Conservation (phyloP, 2,888 invertebrate genomes). For the Pycnomerus fuliginosus region DNA sequence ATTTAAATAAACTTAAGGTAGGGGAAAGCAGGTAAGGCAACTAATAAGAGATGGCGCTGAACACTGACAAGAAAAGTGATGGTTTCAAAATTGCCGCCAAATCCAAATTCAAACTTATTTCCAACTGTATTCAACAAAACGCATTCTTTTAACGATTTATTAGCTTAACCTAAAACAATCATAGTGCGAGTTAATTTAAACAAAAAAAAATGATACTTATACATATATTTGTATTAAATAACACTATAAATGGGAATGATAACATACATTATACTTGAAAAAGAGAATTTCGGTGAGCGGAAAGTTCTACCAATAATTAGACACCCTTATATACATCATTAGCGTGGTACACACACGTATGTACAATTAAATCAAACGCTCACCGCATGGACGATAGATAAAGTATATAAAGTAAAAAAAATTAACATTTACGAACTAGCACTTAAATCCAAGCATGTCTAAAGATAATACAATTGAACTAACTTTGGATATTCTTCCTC, state of each 20-base stretch:
- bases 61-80: too few species aligned
- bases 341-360: slow-evolving; percentile 15
- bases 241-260: slow-evolving; percentile 25
- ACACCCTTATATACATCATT: slow-evolving; percentile 17
- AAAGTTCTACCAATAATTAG: not conserved
- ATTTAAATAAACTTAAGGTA: too few species aligned
- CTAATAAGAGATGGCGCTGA: too few species aligned
- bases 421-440: slow-evolving; percentile 13
- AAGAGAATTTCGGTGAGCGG: slow-evolving; percentile 10
- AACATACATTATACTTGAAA: slow-evolving; percentile 5
- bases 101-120: too few species aligned
- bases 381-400: slow-evolving; percentile 19
- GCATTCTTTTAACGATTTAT: too few species aligned
- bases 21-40: too few species aligned
- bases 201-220: too few species aligned
- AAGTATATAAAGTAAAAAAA: slow-evolving; percentile 12
- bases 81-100: too few species aligned
- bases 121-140: too few species aligned
- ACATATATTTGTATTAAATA: slow-evolving; percentile 22
- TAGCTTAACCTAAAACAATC: too few species aligned
- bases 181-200: too few species aligned
- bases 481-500: not conserved
- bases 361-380: slow-evolving; percentile 18
- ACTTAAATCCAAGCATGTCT: not conserved
- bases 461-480: not conserved